Percentiles rank a stretch among this genome's conserved stretches.
Evolutionary conservation across 1,140 invertebrate species (phyloP).

Genomic region (Leptopilina boulardi): DNA sequence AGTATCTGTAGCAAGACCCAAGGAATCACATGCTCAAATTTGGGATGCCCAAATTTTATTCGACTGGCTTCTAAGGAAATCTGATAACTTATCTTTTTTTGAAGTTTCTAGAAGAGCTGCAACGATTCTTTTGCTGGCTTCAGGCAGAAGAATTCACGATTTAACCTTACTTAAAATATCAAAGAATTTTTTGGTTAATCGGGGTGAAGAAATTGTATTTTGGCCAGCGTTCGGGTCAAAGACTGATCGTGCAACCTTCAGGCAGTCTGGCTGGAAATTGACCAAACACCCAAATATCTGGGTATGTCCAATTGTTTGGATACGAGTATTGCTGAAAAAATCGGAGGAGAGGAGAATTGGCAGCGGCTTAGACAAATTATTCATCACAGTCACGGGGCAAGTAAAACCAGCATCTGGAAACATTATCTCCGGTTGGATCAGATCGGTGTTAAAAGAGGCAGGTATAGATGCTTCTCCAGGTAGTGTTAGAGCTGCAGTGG

Average conservation of each 20-base stretch:
- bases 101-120: constrained; percentile 49
- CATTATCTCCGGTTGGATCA: constrained; percentile 55
- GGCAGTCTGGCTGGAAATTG: background rate
- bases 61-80: too few species aligned
- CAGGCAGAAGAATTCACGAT: constrained; percentile 39
- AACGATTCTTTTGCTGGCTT: constrained; percentile 48
- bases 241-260: constrained; percentile 43
- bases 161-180: constrained; percentile 41
- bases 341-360: constrained; percentile 16
- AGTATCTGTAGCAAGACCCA: constrained; percentile 11
- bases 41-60: constrained; percentile 7
- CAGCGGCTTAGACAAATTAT: constrained; percentile 13
- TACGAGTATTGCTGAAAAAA: background rate
- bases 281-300: background rate
- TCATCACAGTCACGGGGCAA: constrained; percentile 31
- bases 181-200: constrained; percentile 4
- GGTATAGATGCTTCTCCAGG: constrained; percentile 51
- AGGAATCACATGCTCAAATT: constrained; percentile 28
- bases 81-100: background rate
- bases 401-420: constrained; percentile 47
- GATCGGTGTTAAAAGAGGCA: background rate
- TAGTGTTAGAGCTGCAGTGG: constrained; percentile 36
- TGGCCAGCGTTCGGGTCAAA: constrained; percentile 57
- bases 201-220: constrained; percentile 42
- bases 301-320: background rate